These are phyloP conservation scores for Emydoidea blandingii DNA, from an alignment of 2,797 vertebrate genomes.

Conservation along the genomic window DNA sequence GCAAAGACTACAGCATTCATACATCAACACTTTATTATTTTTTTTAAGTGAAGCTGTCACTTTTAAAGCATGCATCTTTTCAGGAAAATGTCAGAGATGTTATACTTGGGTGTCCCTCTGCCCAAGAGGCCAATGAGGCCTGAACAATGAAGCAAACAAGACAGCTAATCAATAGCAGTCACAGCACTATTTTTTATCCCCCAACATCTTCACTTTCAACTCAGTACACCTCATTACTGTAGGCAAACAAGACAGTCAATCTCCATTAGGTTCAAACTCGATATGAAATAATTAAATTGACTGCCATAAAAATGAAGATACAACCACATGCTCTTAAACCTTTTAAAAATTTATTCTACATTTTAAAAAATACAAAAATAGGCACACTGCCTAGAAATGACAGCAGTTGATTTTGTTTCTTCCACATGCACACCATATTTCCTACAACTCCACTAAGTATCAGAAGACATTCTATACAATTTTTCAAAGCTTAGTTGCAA, in stretches of 20 bases:
- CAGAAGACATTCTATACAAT: conserved; percentile 27
- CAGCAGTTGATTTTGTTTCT: conserved; percentile 50
- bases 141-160: conserved; percentile 76
- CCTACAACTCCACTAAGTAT: conserved; percentile 34
- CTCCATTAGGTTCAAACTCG: conserved; percentile 71
- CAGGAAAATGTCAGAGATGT: conserved; percentile 79
- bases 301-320: conserved; percentile 72
- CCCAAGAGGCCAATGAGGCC: conserved; percentile 75
- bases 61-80: conserved; percentile 72
- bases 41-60: conserved; percentile 77
- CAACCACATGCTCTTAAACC: conserved; percentile 62
- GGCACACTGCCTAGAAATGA: conserved; percentile 53
- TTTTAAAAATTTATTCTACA: conserved; percentile 61
- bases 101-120: conserved; percentile 77
- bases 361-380: conserved; percentile 55
- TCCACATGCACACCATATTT: not conserved
- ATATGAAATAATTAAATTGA: conserved; percentile 77
- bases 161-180: conserved; percentile 81
- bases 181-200: conserved; percentile 74
- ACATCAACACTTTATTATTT: conserved; percentile 71
- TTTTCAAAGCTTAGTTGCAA: conserved; percentile 54
- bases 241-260: conserved; percentile 75
- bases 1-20: conserved; percentile 67
- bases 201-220: conserved; percentile 79
- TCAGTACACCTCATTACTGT: conserved; percentile 78